A percentile compares a stretch with the other conserved stretches of the same genome.
These are phyloP conservation scores for Myiozetetes cayanensis DNA, from an alignment of 2,113 vertebrate genomes.

Conservation along the genomic window DNA sequence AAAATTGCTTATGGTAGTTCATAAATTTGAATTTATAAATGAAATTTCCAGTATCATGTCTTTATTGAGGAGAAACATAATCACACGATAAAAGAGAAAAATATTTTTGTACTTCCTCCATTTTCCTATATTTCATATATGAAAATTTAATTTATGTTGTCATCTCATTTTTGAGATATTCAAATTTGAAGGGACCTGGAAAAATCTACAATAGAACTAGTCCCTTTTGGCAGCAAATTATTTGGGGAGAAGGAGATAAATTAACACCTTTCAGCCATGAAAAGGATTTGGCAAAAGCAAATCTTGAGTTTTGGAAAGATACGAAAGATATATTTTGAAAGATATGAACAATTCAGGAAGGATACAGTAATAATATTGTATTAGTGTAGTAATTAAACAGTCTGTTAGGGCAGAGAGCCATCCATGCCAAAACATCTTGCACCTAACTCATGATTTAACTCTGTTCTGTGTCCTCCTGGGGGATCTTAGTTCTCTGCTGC, in stretches of 20 bases:
- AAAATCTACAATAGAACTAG: background rate
- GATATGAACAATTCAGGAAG: background rate
- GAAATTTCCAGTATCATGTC: background rate
- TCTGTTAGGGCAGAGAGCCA: background rate
- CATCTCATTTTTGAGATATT: background rate
- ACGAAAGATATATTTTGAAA: background rate
- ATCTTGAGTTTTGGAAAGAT: background rate
- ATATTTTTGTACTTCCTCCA: background rate
- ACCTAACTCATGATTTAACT: background rate
- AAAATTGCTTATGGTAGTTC: background rate
- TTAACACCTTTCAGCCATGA: background rate
- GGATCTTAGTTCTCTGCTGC: background rate
- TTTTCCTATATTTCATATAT: background rate
- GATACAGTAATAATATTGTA: background rate
- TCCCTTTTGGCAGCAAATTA: background rate
- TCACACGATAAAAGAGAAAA: background rate
- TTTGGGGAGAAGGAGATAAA: rapidly evolving
- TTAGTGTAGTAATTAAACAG: background rate
- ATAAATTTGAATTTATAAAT: background rate
- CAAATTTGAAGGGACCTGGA: background rate
- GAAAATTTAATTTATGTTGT: background rate
- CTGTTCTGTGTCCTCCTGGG: background rate
- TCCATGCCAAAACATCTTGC: background rate
- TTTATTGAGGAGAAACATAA: background rate
- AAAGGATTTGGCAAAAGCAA: background rate